phyloP scores from a whole-genome alignment of 2,797 vertebrate genomes.

The Pangasius larnaudii region DNA sequence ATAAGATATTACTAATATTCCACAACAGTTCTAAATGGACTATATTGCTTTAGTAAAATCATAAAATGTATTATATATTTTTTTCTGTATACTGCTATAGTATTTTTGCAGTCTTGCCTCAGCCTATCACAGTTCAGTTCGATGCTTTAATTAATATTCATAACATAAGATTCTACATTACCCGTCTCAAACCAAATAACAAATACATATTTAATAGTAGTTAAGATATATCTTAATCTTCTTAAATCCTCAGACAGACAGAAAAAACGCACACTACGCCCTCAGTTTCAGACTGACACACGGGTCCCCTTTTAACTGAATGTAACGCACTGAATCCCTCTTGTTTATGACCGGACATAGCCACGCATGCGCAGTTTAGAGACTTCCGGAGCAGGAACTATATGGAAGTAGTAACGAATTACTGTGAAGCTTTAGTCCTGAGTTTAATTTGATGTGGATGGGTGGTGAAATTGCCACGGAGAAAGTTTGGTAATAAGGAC shows the following conservation, averaged over 20 bases:
- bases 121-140: neutral
- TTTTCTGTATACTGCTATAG: neutral
- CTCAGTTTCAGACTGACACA: neutral
- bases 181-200: neutral
- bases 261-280: neutral
- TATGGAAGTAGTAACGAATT: neutral
- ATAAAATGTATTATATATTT: no score
- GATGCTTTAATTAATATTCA: neutral
- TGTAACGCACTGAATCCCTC: neutral
- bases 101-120: neutral
- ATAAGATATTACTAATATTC: neutral
- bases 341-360: neutral
- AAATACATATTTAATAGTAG: neutral
- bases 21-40: neutral
- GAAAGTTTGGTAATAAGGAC: neutral
- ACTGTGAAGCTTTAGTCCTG: neutral
- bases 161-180: neutral
- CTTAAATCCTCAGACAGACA: neutral
- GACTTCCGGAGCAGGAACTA: neutral
- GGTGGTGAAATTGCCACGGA: neutral
- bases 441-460: neutral
- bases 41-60: neutral
- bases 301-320: neutral
- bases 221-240: neutral
- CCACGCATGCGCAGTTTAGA: slow-evolving; percentile 18